A percentile compares a stretch with the other conserved stretches of the same genome.
These are phyloP conservation scores for Oscheius sp. DNA, from an alignment of 2,888 invertebrate species.

Conservation along the genomic window DNA sequence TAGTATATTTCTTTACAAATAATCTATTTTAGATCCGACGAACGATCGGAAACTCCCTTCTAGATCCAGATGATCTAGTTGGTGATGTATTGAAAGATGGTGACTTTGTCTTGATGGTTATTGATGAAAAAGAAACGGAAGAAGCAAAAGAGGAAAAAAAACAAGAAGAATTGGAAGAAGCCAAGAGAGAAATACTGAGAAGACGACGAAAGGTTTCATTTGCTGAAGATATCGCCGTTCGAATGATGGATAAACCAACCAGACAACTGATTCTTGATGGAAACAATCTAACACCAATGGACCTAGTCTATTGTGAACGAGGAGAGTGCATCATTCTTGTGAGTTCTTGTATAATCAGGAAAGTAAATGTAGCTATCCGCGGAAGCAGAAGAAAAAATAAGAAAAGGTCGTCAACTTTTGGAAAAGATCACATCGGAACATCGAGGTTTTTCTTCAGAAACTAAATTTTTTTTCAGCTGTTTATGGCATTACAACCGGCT, in stretches of 20 bases:
- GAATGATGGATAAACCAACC: slow-evolving; percentile 36
- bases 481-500: slow-evolving; percentile 79
- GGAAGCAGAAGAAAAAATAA: slow-evolving; percentile 75
- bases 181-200: slow-evolving; percentile 28
- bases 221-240: slow-evolving; percentile 4
- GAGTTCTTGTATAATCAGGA: slow-evolving; percentile 17
- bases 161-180: slow-evolving; percentile 38
- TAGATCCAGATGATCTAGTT: slow-evolving; percentile 76
- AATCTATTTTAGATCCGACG: slow-evolving; percentile 73
- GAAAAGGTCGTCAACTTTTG: slow-evolving; percentile 74
- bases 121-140: slow-evolving; percentile 41
- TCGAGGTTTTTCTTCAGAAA: slow-evolving; percentile 73
- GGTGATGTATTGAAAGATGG: slow-evolving; percentile 76
- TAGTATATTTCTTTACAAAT: background rate
- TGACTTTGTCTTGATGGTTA: slow-evolving; percentile 76
- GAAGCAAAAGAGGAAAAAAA: slow-evolving; percentile 48
- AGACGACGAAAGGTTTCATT: slow-evolving; percentile 14
- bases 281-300: slow-evolving; percentile 75
- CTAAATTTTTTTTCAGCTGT: slow-evolving; percentile 72
- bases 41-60: slow-evolving; percentile 76
- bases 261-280: slow-evolving; percentile 74
- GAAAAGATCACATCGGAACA: slow-evolving; percentile 77
- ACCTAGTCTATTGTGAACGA: slow-evolving; percentile 75
- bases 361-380: slow-evolving; percentile 73
- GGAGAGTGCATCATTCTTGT: slow-evolving; percentile 76